A percentile compares a stretch with the other conserved stretches of the same genome.
These are phyloP conservation scores for Morelia viridis DNA, from an alignment of 2,797 vertebrate species.

Conservation along the genomic window DNA sequence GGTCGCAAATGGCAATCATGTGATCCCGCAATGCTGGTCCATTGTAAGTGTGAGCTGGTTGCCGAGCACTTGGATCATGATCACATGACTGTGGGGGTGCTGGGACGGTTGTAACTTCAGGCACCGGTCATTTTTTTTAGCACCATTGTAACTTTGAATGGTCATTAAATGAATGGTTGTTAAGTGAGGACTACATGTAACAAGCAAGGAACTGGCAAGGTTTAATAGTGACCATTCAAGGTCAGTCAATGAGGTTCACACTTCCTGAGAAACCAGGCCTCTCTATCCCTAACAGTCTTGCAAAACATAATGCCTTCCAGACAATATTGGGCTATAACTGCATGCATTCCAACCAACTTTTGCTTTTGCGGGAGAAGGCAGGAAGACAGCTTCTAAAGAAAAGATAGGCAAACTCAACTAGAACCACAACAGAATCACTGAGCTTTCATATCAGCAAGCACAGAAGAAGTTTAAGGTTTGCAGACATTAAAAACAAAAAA, in stretches of 20 bases:
- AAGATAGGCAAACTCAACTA: background rate
- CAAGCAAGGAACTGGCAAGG: background rate
- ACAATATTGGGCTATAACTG: background rate
- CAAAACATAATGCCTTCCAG: background rate
- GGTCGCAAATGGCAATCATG: too few relatives aligned
- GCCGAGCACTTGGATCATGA: too few relatives aligned
- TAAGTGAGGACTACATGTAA: background rate
- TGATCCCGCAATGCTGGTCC: too few relatives aligned
- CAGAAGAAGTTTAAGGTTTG: background rate
- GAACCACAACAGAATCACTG: background rate
- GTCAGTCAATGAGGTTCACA: background rate
- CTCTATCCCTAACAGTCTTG: background rate
- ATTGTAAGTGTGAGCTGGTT: too few relatives aligned
- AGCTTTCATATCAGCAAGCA: background rate
- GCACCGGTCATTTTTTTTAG: too few relatives aligned
- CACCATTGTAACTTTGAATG: too few relatives aligned
- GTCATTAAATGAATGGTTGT: too few relatives aligned
- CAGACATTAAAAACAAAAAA: background rate
- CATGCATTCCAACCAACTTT: background rate
- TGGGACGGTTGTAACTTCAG: too few relatives aligned
- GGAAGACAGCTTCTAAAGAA: background rate
- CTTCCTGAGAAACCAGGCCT: background rate
- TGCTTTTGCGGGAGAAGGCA: background rate
- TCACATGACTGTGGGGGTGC: too few relatives aligned
- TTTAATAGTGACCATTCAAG: background rate